These are phyloP conservation scores for Rhabdophis nuchalis DNA, from an alignment of 2,797 vertebrate species.

Conservation along the genomic window DNA sequence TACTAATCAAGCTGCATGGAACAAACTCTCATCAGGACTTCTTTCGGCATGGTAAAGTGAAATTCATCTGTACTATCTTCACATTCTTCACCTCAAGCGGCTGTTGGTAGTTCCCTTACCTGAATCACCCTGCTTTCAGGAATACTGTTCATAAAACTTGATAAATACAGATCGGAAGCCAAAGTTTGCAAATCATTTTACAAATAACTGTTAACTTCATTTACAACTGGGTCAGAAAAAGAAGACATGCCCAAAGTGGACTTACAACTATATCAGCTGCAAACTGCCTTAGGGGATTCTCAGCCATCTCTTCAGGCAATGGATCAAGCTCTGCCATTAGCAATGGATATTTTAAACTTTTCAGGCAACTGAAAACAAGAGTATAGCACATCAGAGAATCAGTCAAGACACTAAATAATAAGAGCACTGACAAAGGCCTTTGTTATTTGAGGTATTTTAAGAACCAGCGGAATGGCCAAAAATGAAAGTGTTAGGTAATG, in stretches of 20 bases:
- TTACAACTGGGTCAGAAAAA: not conserved
- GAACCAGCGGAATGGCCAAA: not conserved
- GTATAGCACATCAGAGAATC: constrained; percentile 18
- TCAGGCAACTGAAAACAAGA: constrained; percentile 82
- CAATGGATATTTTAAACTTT: constrained; percentile 83
- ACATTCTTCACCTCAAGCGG: not conserved
- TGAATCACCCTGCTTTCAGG: not conserved
- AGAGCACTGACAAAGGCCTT: not conserved
- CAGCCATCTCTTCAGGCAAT: constrained; percentile 71
- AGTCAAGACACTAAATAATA: constrained; percentile 15
- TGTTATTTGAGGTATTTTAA: not conserved
- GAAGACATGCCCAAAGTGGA: not conserved
- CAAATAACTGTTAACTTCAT: not conserved
- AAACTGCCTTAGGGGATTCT: constrained; percentile 79
- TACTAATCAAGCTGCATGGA: constrained; percentile 1
- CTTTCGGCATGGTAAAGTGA: not conserved
- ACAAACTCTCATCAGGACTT: not conserved
- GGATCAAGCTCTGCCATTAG: constrained; percentile 79
- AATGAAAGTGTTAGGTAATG: not conserved
- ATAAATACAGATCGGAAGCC: constrained; percentile 15
- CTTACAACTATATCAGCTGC: constrained; percentile 86
- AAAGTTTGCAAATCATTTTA: constrained; percentile 9
- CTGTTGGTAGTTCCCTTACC: not conserved
- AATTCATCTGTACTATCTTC: not conserved
- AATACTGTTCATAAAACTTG: not conserved